phyloP scores from a whole-genome alignment of 2,113 vertebrate genomes.

The Nyctibius bracteatus region DNA sequence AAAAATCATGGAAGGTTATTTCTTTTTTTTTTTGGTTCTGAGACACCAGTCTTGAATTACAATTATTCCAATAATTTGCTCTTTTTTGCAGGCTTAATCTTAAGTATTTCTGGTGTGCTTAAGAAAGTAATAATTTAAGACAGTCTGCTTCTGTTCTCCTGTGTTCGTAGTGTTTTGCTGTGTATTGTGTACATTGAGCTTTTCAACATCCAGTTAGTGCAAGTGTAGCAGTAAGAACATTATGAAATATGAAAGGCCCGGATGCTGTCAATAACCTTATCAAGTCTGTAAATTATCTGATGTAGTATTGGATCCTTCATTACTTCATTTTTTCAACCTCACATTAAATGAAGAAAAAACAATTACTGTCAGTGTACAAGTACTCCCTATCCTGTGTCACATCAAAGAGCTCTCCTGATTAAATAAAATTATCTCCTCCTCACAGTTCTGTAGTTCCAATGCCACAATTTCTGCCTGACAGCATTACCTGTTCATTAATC shows the following conservation, averaged over 20 bases:
- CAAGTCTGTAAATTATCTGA: not conserved
- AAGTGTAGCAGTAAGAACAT: not conserved
- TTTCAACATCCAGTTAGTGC: not conserved
- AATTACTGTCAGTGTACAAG: not conserved
- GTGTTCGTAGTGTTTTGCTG: rapidly evolving
- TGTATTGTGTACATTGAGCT: not conserved
- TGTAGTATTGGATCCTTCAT: not conserved
- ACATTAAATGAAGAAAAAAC: not conserved
- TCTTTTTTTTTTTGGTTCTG: not conserved
- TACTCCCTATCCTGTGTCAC: not conserved
- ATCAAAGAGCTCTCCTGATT: not conserved
- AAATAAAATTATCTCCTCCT: not conserved
- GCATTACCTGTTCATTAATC: not conserved
- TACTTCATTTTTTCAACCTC: not conserved
- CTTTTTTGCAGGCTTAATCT: not conserved
- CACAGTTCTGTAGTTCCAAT: not conserved
- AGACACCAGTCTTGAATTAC: not conserved
- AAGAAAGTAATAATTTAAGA: not conserved
- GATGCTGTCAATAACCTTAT: not conserved
- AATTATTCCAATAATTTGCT: not conserved
- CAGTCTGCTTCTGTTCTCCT: not conserved
- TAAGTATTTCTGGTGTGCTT: not conserved
- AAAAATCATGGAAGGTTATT: not conserved
- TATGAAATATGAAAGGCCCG: not conserved
- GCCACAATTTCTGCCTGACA: not conserved